These are phyloP conservation scores for Plecturocebus donacophilus DNA, from an alignment of 2,113 vertebrate genomes.

Conservation along the genomic window DNA sequence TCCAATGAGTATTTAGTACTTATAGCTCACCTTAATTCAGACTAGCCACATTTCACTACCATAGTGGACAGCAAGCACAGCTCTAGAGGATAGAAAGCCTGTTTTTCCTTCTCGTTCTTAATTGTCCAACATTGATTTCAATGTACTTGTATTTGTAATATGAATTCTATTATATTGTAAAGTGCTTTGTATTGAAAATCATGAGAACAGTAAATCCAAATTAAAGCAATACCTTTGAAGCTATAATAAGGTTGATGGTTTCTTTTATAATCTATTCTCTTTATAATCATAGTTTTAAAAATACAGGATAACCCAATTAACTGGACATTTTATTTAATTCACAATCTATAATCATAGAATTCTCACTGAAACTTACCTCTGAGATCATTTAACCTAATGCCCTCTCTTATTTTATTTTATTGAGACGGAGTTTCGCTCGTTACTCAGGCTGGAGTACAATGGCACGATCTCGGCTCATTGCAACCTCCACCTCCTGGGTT, in stretches of 20 bases:
- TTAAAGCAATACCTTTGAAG: neutral
- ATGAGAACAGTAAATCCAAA: neutral
- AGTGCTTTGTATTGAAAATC: neutral
- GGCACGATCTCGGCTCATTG: too few species aligned
- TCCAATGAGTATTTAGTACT: neutral
- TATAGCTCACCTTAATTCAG: neutral
- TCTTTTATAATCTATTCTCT: neutral
- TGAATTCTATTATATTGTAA: neutral
- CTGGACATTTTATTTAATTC: neutral
- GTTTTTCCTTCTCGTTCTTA: neutral
- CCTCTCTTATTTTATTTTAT: neutral
- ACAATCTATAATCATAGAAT: neutral
- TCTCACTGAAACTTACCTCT: neutral
- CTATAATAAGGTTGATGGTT: neutral
- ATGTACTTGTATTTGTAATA: neutral
- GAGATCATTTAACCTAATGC: neutral
- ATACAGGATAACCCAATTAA: neutral
- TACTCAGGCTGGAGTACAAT: too few species aligned
- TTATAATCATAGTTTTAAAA: neutral
- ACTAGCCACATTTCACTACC: too few species aligned
- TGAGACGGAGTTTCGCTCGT: too few species aligned
- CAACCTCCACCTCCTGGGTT: too few species aligned
- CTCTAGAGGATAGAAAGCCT: neutral
- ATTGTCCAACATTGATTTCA: neutral
- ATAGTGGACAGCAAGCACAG: too few species aligned